Conservation (phyloP, 2,888 invertebrate species). For the Phortica okadai region DNA sequence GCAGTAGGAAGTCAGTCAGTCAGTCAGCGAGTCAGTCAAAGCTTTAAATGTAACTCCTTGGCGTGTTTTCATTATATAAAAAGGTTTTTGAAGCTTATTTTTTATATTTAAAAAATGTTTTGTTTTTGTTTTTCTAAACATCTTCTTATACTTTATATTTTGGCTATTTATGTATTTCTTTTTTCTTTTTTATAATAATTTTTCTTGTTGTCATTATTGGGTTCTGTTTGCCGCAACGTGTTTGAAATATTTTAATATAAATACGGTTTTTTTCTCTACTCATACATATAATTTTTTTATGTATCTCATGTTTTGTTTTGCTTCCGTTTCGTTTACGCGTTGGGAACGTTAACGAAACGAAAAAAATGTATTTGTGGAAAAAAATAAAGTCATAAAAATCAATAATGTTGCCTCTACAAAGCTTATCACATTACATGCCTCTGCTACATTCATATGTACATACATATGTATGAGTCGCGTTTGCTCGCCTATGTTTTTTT, state of each 20-base stretch:
- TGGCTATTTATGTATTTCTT: background rate
- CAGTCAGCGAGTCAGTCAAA: slow-evolving; percentile 21
- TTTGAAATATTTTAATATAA: background rate
- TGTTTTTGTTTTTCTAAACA: background rate
- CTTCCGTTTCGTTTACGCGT: background rate
- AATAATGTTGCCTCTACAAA: background rate
- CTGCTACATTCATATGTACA: background rate
- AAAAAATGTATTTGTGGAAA: background rate
- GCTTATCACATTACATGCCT: background rate
- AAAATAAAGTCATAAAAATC: background rate
- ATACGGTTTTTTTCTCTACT: background rate
- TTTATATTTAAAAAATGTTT: background rate
- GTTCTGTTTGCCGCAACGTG: background rate
- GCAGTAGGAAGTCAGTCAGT: slow-evolving; percentile 37
- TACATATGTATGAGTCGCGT: background rate
- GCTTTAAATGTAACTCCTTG: slow-evolving; percentile 59
- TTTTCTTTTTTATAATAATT: background rate
- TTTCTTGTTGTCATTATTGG: background rate
- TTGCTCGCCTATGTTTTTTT: background rate
- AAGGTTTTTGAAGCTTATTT: background rate
- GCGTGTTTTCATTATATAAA: slow-evolving; percentile 15
- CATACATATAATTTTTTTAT: background rate
- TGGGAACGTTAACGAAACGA: background rate
- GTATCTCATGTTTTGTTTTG: background rate
- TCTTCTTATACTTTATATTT: too few relatives aligned